Evolutionary conservation across 2,888 invertebrate species (phyloP).

Genomic region (Loripinus fragilis): DNA sequence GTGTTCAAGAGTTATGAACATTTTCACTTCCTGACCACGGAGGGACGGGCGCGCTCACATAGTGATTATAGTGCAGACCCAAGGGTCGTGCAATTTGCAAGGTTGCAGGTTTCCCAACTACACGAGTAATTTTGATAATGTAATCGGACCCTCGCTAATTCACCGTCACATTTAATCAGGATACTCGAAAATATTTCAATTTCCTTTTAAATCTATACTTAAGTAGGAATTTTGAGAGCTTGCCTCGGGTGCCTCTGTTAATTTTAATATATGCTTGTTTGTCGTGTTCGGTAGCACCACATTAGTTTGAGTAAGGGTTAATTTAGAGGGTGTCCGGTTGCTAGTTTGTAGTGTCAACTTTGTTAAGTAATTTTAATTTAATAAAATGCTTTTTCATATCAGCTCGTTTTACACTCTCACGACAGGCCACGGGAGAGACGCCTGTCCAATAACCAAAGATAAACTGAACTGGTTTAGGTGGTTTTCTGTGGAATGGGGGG

Average conservation of each 20-base stretch:
- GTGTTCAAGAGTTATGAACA: too few relatives aligned
- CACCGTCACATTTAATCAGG: slow-evolving; percentile 33
- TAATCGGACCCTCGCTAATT: neutral
- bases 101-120: too few relatives aligned
- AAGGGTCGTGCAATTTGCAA: too few relatives aligned
- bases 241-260: neutral
- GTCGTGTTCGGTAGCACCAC: slow-evolving; percentile 8
- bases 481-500: too few relatives aligned
- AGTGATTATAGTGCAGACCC: too few relatives aligned
- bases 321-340: slow-evolving; percentile 8
- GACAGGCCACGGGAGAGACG: too few relatives aligned
- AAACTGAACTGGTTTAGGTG: too few relatives aligned
- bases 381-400: slow-evolving; percentile 16
- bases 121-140: too few relatives aligned
- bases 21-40: too few relatives aligned
- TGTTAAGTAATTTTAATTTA: slow-evolving; percentile 19
- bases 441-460: too few relatives aligned
- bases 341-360: neutral
- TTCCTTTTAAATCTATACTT: slow-evolving; percentile 38
- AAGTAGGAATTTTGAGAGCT: slow-evolving; percentile 12
- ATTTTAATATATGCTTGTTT: neutral
- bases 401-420: slow-evolving; percentile 10
- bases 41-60: too few relatives aligned
- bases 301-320: slow-evolving; percentile 6
- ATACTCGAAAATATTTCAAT: slow-evolving; percentile 33